Percentiles rank a stretch among this genome's conserved stretches.
Conservation (phyloP, 2,888 invertebrate species). For the Conomelus anceps region DNA sequence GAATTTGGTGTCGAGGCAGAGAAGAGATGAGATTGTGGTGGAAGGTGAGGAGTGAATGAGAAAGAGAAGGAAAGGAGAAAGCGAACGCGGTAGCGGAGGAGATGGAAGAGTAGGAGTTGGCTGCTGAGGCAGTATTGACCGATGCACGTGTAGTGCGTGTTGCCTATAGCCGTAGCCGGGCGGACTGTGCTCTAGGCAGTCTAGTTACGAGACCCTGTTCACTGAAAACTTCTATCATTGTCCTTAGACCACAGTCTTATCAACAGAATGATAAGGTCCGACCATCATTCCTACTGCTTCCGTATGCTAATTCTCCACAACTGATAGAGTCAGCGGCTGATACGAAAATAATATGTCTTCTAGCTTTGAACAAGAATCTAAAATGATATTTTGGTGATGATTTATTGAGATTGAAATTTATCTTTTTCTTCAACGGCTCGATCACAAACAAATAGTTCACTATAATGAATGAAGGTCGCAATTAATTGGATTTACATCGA, state of each 20-base stretch:
- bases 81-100: neutral
- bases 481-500: too few species aligned
- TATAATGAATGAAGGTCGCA: too few species aligned
- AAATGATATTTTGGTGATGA: too few species aligned
- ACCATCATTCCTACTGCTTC: neutral
- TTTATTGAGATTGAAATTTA: too few species aligned
- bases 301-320: neutral
- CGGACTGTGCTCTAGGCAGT: neutral
- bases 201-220: neutral
- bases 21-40: neutral
- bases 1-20: slow-evolving; percentile 26
- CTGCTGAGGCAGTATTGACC: slow-evolving; percentile 31
- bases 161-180: neutral
- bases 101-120: neutral
- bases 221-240: neutral
- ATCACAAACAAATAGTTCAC: too few species aligned
- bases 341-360: too few species aligned
- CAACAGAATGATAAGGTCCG: neutral
- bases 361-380: too few species aligned
- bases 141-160: neutral
- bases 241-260: neutral
- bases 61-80: neutral
- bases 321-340: too few species aligned
- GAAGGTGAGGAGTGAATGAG: neutral
- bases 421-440: too few species aligned